Base-by-base conservation (phyloP, 2,797 vertebrate genomes). In the Tauraco hartlaubi region DNA sequence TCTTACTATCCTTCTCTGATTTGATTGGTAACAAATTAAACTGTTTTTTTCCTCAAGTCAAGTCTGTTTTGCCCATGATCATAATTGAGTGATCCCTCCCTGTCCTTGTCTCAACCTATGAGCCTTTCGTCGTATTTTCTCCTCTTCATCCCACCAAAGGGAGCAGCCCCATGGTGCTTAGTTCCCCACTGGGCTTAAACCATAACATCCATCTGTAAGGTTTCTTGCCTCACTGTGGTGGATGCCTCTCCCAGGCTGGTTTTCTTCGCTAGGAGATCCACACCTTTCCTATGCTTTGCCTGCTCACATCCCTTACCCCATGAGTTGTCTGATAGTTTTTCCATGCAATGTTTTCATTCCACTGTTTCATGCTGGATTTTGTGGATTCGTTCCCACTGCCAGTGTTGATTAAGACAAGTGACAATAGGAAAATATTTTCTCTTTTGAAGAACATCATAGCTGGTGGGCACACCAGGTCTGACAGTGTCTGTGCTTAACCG, bases 271-370 rank as follows among this genome's bases (percentile, higher is more conserved):
- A 21, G 63, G 29, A 63, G 25, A 55, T 75, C 22, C 61, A 31
- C 11, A 9, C 13, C 0, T 3, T 72, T 64, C 33, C n/a, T 31
- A 4, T 3, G 5, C 9, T 64, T 49, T 61, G 41, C 39, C 21
- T 76, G 66, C 31, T 51, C 21, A 4, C 1, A 8, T 46, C 48
- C 26, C 54, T 90, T 64, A 29, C 7, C 9, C 4, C 0, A 0
- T 15, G 14, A 76, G 35, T 31, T 18, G 6, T 15, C 56, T 44
- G 2, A 1, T 15, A 20, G 28, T 9, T 90, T 80, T 77, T 43
- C 12, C 22, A 26, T 75, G 25, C 14, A 43, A 14, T 7, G 5
- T 12, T 72, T 84, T 9, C 16, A 35, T 88, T 78, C 76, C 8
- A 3, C 56, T 61, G 10, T n/a, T 77, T 64, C 19, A 6, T 16